A percentile compares a stretch with the other conserved stretches of the same genome.
Conservation (phyloP, 1,140 invertebrate species). For the Magallana ariakensis region DNA sequence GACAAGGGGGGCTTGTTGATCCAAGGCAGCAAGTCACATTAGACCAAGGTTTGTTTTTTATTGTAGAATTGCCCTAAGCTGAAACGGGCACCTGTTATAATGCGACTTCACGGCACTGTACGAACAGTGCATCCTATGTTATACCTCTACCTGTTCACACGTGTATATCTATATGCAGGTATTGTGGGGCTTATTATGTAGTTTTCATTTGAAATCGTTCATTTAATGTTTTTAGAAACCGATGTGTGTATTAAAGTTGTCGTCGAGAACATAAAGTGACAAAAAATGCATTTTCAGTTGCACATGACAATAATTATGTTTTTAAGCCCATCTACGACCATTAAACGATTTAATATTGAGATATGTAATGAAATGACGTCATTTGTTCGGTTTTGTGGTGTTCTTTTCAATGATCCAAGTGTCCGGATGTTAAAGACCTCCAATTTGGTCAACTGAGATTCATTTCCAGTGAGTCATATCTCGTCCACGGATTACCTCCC, state of each 20-base stretch:
- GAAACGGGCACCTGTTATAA: neutral
- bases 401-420: neutral
- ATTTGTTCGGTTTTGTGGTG: neutral
- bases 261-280: no score
- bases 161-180: neutral
- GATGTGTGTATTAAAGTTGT: no score
- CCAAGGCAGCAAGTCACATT: slow-evolving; percentile 7
- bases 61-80: neutral
- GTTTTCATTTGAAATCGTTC: no score
- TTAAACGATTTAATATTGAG: no score
- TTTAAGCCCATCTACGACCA: no score
- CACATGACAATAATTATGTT: no score
- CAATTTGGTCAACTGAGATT: slow-evolving; percentile 8
- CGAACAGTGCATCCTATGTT: no score
- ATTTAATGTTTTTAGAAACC: no score
- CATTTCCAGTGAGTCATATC: slow-evolving; percentile 32
- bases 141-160: neutral
- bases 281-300: no score
- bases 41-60: slow-evolving; percentile 14
- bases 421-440: neutral
- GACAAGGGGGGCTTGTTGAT: slow-evolving; percentile 20
- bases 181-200: no score
- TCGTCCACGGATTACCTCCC: neutral
- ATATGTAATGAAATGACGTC: no score
- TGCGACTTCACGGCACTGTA: neutral